Percentiles rank a stretch among this genome's conserved stretches.
Evolutionary conservation across 1,140 invertebrate genomes (phyloP).

Genomic region (Procambarus clarkii): DNA sequence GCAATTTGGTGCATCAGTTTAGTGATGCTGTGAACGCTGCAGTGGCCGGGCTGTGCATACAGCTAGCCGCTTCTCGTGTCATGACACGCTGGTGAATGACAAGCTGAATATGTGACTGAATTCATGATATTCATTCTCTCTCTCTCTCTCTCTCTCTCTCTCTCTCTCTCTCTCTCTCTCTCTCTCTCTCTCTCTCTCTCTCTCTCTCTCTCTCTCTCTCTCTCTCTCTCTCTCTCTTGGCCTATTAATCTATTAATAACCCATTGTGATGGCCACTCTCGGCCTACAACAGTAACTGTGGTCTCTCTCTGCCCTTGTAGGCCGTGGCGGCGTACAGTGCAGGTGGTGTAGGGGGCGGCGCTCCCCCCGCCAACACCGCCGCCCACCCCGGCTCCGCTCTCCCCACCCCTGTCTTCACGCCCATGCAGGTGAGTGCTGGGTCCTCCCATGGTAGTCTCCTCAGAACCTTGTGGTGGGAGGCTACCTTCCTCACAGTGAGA

Average conservation of each 20-base stretch:
- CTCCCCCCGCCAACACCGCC: background rate
- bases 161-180: conserved; percentile 45
- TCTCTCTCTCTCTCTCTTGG: conserved; percentile 19
- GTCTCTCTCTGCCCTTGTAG: background rate
- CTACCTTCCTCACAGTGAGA: too few species aligned
- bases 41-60: too few species aligned
- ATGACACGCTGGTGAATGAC: too few species aligned
- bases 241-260: conserved; percentile 9
- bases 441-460: too few species aligned
- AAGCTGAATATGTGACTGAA: too few species aligned
- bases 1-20: too few species aligned
- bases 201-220: conserved; percentile 18
- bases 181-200: conserved; percentile 30
- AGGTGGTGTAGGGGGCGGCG: background rate
- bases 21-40: too few species aligned
- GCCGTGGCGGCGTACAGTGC: background rate
- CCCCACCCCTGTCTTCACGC: background rate
- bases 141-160: conserved; percentile 27
- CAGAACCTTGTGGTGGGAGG: too few species aligned
- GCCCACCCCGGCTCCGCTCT: background rate
- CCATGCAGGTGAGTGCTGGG: background rate
- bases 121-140: too few species aligned
- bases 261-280: background rate
- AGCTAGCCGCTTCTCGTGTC: too few species aligned
- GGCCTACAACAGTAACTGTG: too few species aligned